A percentile compares a stretch with the other conserved stretches of the same genome.
These are phyloP conservation scores for Sinelater perroti DNA, from an alignment of 2,888 invertebrate genomes.

Conservation along the genomic window DNA sequence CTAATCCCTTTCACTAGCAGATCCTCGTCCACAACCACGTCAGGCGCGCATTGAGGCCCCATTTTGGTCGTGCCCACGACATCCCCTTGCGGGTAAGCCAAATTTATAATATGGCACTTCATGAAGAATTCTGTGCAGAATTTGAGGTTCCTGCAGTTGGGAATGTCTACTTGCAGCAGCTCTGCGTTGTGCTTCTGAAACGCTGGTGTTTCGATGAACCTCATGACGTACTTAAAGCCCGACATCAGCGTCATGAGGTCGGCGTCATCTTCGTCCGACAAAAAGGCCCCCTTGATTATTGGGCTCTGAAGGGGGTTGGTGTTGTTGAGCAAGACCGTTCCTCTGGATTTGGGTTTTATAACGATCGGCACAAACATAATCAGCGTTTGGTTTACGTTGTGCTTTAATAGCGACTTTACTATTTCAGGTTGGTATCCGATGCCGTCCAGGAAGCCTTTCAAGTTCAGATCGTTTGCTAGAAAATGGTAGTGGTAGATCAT, in stretches of 20 bases:
- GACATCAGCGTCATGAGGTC: conserved; percentile 66
- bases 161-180: conserved; percentile 55
- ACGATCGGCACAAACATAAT: conserved; percentile 49
- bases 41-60: conserved; percentile 77
- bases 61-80: conserved; percentile 66
- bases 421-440: conserved; percentile 47
- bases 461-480: conserved; percentile 53
- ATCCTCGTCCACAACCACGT: conserved; percentile 76
- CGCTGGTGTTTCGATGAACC: conserved; percentile 56
- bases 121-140: conserved; percentile 62
- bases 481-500: conserved; percentile 47
- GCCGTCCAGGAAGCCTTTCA: conserved; percentile 42
- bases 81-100: conserved; percentile 38
- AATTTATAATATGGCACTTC: conserved; percentile 60
- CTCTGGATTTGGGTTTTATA: conserved; percentile 62
- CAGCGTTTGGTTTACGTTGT: conserved; percentile 47
- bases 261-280: conserved; percentile 60
- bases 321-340: conserved; percentile 61
- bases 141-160: conserved; percentile 54
- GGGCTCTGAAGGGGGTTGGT: conserved; percentile 59
- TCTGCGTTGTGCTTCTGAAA: conserved; percentile 57
- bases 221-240: conserved; percentile 60
- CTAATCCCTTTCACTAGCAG: conserved; percentile 73
- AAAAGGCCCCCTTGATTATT: conserved; percentile 67
- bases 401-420: conserved; percentile 44